Conservation (phyloP, 2,888 invertebrate species). For the Isoperla grammatica region DNA sequence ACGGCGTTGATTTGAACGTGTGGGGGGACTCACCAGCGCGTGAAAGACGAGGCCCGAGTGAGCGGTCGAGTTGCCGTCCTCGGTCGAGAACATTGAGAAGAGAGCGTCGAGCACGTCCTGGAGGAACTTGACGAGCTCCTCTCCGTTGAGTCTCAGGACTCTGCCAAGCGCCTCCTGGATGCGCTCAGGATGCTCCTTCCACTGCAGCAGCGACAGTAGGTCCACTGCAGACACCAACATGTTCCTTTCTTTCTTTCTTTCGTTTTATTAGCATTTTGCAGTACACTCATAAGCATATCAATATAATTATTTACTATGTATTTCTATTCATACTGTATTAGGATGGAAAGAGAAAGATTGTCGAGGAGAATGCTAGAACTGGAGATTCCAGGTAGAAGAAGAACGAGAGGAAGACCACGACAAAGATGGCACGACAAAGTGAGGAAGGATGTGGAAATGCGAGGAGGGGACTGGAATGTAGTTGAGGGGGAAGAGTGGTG, state of each 20-base stretch:
- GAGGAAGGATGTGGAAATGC: too few species aligned
- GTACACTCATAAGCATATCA: too few species aligned
- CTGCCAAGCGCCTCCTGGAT: conserved; percentile 80
- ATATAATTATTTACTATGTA: not conserved
- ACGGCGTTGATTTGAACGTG: too few species aligned
- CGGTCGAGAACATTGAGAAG: conserved; percentile 89
- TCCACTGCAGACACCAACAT: conserved; percentile 55
- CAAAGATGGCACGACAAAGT: too few species aligned
- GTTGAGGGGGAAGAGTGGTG: too few species aligned
- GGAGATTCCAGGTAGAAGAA: too few species aligned
- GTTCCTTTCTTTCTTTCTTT: too few species aligned
- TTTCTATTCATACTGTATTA: not conserved
- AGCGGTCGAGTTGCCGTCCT: conserved; percentile 83
- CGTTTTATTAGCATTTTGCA: too few species aligned
- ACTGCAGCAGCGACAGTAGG: conserved; percentile 79
- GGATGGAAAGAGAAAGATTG: too few species aligned
- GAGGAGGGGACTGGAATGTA: too few species aligned
- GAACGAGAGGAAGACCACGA: too few species aligned
- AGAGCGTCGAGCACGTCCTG: conserved; percentile 91
- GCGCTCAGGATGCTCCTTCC: conserved; percentile 84
- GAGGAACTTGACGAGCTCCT: conserved; percentile 90
- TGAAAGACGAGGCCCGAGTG: conserved; percentile 89
- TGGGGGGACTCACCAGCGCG: conserved; percentile 62
- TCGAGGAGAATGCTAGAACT: too few species aligned
- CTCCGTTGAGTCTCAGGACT: conserved; percentile 73